Evolutionary conservation across 2,888 invertebrate species (phyloP), one percentile per base, ranked within the genome.

Genomic region (Eudiplozoon nipponicum): DNA sequence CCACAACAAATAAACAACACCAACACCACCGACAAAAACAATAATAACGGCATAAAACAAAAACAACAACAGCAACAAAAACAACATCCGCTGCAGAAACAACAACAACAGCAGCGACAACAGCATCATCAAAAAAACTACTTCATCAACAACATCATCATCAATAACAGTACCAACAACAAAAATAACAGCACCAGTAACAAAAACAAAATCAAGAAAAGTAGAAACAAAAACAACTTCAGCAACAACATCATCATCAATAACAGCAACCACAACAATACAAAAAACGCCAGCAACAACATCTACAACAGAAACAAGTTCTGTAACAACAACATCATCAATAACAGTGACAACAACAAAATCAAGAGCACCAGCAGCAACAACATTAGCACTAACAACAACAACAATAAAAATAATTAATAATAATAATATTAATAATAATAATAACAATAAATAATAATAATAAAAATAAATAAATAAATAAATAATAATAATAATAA

Each of bases 311-410:
- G 15, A 9, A 31, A 31, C 33, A 31, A 13, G 11, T n/a, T n/a
- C 33, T n/a, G 15, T 15, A 31, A 31, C 33, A 31, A 31, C 33
- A 31, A 31, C 33, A 31, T n/a, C 33, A 31, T n/a, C 33, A 31
- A 13, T 15, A 31, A 31, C 33, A 31, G 15, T 15, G 15, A 31
- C 33, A 31, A 31, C 33, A 31, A 31, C 33, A 31, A 31, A 9
- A 31, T n/a, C 33, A 31, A 31, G 11, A 31, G 15, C 33, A 31
- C 7, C 33, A 31, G 15, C 33, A 31, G 15, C 33, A 31, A 13
- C 33, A 31, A 11, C 33, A 31, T n/a, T n/a, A n/a, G n/a, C n/a
- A n/a, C n/a, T n/a, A n/a, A 31, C 33, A 31, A 26, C 33, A 31
- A 31, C 33, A 31, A 31, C 33, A 31, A 31, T n/a, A n/a, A n/a